These are phyloP conservation scores for Eupleurogrammus muticus DNA, from an alignment of 2,797 vertebrate species.

Conservation along the genomic window DNA sequence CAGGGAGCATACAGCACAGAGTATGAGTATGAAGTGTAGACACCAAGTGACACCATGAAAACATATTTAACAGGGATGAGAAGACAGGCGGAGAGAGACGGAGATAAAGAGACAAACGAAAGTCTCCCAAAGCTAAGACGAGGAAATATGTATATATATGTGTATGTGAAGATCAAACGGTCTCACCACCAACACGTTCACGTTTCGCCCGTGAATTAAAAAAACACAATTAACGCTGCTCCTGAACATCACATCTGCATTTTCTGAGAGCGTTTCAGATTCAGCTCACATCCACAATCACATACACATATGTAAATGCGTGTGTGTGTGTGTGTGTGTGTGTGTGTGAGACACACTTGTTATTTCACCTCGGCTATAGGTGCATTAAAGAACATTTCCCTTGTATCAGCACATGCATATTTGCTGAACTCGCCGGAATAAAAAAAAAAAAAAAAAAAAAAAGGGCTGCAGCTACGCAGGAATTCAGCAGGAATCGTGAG, in stretches of 20 bases:
- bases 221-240: constrained; percentile 49
- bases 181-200: too few relatives aligned
- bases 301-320: constrained; percentile 29
- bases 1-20: too few relatives aligned
- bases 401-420: constrained; percentile 10
- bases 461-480: constrained; percentile 1
- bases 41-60: too few relatives aligned
- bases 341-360: constrained; percentile 3
- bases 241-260: constrained; percentile 33
- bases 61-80: too few relatives aligned
- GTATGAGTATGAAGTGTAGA: too few relatives aligned
- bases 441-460: constrained; percentile 20
- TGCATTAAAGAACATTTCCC: constrained; percentile 2
- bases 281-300: constrained; percentile 39
- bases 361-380: constrained; percentile 3
- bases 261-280: constrained; percentile 38
- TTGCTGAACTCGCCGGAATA: constrained; percentile 28
- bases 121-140: too few relatives aligned
- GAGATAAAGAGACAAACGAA: too few relatives aligned
- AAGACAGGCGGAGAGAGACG: too few relatives aligned
- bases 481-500: constrained; percentile 35
- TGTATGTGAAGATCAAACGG: too few relatives aligned
- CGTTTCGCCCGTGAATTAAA: constrained; percentile 34
- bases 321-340: too few relatives aligned
- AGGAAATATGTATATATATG: too few relatives aligned